phyloP scores from a whole-genome alignment of 2,797 vertebrate genomes.

The Coilia nasus region DNA sequence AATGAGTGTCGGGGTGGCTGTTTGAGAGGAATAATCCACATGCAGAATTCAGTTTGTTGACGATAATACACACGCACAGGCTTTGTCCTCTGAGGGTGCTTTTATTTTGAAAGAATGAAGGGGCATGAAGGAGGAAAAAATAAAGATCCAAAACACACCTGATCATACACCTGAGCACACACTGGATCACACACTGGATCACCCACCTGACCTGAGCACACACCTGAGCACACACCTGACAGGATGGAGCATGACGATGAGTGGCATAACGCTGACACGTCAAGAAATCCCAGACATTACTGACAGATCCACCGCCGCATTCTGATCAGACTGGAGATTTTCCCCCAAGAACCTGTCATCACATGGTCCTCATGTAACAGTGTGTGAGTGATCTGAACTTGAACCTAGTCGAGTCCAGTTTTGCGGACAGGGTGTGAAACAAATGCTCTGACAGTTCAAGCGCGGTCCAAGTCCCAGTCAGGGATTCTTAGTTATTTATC shows the following conservation, averaged over 20 bases:
- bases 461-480: background rate
- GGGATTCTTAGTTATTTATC: background rate
- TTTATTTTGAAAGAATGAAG: background rate
- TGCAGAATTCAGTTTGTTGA: background rate
- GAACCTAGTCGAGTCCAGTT: background rate
- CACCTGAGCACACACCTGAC: background rate
- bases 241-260: background rate
- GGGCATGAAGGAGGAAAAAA: background rate
- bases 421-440: background rate
- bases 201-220: no score
- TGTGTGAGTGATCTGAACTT: background rate
- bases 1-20: background rate
- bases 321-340: background rate
- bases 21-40: background rate
- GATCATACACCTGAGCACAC: no score
- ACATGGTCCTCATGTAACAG: background rate
- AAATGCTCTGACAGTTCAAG: background rate
- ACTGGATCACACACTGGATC: no score
- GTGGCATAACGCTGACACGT: background rate
- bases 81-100: background rate
- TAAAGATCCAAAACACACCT: background rate
- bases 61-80: background rate
- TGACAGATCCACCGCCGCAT: background rate
- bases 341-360: background rate
- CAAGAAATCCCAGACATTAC: background rate